phyloP scores from a whole-genome alignment of 2,888 invertebrate species.

The Pyrrhosoma nymphula region DNA sequence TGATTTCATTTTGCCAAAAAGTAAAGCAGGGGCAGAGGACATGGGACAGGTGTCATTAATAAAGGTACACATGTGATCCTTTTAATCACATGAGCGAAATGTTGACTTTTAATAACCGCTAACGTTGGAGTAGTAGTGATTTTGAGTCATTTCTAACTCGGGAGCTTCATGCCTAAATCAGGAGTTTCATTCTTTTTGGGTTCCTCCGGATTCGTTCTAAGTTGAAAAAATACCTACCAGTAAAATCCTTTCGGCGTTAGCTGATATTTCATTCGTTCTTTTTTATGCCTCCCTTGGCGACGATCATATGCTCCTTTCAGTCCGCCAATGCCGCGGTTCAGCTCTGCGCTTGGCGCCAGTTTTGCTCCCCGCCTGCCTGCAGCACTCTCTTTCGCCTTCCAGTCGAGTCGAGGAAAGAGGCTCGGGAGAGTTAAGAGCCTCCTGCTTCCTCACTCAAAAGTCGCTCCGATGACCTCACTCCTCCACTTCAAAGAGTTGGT shows the following conservation, averaged over 20 bases:
- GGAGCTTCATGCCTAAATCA: too few species aligned
- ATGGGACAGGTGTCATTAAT: too few species aligned
- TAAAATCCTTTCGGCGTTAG: too few species aligned
- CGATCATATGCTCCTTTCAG: neutral
- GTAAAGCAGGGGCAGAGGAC: too few species aligned
- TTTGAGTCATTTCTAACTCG: too few species aligned
- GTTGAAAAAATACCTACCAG: neutral
- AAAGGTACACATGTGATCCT: too few species aligned
- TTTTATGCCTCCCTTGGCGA: neutral
- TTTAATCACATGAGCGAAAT: too few species aligned
- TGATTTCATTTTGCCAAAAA: too few species aligned
- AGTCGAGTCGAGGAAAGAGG: neutral
- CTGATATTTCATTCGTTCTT: neutral
- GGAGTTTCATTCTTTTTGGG: too few species aligned
- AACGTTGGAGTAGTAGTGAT: too few species aligned
- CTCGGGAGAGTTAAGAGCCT: neutral
- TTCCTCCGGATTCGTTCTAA: too few species aligned
- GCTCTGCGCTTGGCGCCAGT: neutral
- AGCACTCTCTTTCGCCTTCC: neutral
- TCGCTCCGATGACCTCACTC: neutral
- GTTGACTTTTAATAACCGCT: too few species aligned
- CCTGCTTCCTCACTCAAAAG: neutral
- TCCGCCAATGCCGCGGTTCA: neutral
- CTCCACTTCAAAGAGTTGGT: neutral
- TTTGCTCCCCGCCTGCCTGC: neutral